Evolutionary conservation across 2,113 vertebrate genomes (phyloP).

Genomic region (Turdus rufiventris): DNA sequence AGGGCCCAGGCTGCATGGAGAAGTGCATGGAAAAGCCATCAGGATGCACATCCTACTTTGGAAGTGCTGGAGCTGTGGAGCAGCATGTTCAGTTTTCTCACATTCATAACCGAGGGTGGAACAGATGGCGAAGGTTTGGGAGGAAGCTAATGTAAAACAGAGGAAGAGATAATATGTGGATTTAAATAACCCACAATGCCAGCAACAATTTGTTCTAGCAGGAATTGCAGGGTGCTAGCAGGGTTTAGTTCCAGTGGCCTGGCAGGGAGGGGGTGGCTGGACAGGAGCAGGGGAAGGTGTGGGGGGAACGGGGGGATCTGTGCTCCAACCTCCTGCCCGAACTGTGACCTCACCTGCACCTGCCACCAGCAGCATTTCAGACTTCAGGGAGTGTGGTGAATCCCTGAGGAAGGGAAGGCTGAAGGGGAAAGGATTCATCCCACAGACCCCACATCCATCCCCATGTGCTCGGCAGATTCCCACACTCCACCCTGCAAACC

Average conservation of each 20-base stretch:
- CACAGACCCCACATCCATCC: not conserved
- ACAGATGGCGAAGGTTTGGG: slow-evolving; percentile 70
- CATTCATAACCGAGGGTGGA: slow-evolving; percentile 65
- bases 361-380: not conserved
- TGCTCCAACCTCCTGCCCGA: not conserved
- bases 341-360: not conserved
- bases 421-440: not conserved
- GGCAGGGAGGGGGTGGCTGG: not conserved
- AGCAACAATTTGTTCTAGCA: slow-evolving; percentile 64
- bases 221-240: not conserved
- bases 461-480: rapidly evolving
- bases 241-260: slow-evolving; percentile 15
- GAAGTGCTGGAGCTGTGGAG: slow-evolving; percentile 38
- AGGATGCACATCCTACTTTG: slow-evolving; percentile 43
- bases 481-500: not conserved
- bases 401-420: not conserved
- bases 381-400: rapidly evolving
- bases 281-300: not conserved
- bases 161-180: slow-evolving; percentile 60
- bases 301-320: not conserved
- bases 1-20: not conserved
- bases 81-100: slow-evolving; percentile 65
- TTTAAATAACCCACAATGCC: slow-evolving; percentile 66
- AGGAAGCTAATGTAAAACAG: slow-evolving; percentile 64
- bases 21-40: not conserved